Evolutionary conservation across 2,113 vertebrate species (phyloP), one percentile per base, ranked within the genome.

Genomic region (Tetrao urogallus): DNA sequence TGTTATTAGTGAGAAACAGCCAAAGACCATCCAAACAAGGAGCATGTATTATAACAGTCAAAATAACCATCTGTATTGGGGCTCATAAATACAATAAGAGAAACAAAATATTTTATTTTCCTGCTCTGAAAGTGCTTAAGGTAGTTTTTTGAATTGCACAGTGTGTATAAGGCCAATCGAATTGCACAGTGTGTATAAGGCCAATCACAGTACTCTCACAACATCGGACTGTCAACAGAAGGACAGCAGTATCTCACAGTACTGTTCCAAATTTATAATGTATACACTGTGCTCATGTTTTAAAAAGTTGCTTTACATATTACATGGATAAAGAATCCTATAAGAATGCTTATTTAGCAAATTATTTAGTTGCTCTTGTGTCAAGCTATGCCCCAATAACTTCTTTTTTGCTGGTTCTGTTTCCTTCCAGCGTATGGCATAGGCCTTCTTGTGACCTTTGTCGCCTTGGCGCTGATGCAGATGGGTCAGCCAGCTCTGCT

Each of bases 371-470:
- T 73, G 48, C 42, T 11, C 15, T 18, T 52, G 14, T 64, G 34
- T 32, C 10, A 65, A 61, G 21, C 79, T 78, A 0, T 30, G 21
- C 32, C 30, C 36, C 30, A 94, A 3, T 80, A 70, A 89, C 28
- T 42, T 30, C 0, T 1, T 8, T 75, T 50, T 43, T 91, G 8
- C 25, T 81, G 25, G 2, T 32, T 82, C 74, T 89, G 18, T 87
- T 69, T 70, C 61, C 79, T 81, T 83, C 8, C 70, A 99, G 99
- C 99, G 0, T 99, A 99, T 3, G 99, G 99, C 80, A 96, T 99
- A 16, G 99, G 99, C 84, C 98, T 99, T 80, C 98, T 99, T 50
- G 98, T 99, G 97, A 99, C 99, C 38, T 99, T 99, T 52, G 98
- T 99, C 95, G 99, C 99, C 2, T 97, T 99, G 97, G 99, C 98